Conservation (phyloP, 2,888 invertebrate species). For the Plebejus anna region DNA sequence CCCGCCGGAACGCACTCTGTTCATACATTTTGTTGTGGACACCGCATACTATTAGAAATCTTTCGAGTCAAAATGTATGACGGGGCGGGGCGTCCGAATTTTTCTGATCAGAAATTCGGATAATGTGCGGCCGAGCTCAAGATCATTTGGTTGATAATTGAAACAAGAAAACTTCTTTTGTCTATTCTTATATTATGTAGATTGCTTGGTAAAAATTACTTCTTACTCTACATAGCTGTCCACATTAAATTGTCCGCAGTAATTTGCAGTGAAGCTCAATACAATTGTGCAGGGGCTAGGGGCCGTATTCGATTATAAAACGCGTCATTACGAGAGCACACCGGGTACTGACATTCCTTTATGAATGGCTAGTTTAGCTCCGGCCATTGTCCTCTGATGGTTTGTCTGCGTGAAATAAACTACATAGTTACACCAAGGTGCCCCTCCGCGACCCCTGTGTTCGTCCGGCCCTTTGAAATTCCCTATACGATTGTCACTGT, state of each 20-base stretch:
- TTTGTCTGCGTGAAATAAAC: conserved; percentile 37
- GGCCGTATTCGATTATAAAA: conserved; percentile 35
- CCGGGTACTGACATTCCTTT: conserved; percentile 34
- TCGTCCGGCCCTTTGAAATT: background rate
- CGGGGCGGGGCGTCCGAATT: too few species aligned
- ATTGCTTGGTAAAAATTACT: background rate
- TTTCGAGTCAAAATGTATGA: too few species aligned
- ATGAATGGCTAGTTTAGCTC: conserved; percentile 39
- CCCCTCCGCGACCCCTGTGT: background rate
- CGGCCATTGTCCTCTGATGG: conserved; percentile 40
- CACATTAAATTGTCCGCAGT: background rate
- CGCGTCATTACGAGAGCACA: conserved; percentile 37
- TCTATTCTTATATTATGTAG: too few species aligned
- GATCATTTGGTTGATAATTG: too few species aligned
- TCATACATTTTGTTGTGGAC: too few species aligned
- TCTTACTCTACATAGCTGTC: background rate
- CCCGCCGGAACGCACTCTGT: too few species aligned
- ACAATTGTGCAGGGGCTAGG: background rate
- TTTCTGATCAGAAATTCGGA: too few species aligned
- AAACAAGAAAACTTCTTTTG: background rate
- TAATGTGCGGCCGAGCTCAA: too few species aligned
- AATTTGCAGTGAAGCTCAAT: conserved; percentile 46
- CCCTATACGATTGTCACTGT: background rate
- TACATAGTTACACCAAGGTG: conserved; percentile 29
- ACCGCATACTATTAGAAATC: too few species aligned